These are phyloP conservation scores for Ciconia maguari DNA, from an alignment of 2,113 vertebrate species.

Conservation along the genomic window DNA sequence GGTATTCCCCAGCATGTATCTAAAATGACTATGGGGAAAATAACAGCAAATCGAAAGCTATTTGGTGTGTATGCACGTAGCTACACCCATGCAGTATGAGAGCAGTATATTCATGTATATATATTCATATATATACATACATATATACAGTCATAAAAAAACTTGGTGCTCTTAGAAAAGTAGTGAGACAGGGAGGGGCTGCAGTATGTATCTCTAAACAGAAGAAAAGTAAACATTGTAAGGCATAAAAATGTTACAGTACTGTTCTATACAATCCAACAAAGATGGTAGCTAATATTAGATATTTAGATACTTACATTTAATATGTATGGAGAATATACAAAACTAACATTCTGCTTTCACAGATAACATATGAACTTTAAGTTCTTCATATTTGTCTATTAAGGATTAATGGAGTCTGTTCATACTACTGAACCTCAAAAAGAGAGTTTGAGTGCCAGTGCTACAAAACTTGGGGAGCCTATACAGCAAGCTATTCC, in stretches of 20 bases:
- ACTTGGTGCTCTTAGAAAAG: not conserved
- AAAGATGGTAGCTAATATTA: not conserved
- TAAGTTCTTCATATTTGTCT: not conserved
- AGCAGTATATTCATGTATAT: not conserved
- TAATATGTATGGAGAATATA: not conserved
- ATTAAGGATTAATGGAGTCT: not conserved
- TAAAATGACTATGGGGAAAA: not conserved
- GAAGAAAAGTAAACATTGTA: not conserved
- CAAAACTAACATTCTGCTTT: not conserved
- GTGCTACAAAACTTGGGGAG: slow-evolving; percentile 69
- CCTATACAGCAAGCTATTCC: slow-evolving; percentile 78
- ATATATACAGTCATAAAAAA: not conserved
- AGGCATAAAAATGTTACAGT: not conserved
- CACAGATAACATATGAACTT: not conserved
- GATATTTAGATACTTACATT: not conserved
- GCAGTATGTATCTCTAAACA: not conserved
- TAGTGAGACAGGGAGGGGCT: not conserved
- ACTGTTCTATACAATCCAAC: not conserved
- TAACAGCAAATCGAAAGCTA: not conserved
- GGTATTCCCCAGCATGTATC: too few species aligned
- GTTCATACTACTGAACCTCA: not conserved
- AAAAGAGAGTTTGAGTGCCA: not conserved
- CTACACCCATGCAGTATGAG: not conserved
- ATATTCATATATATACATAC: too few species aligned
- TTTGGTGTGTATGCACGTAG: not conserved